Conservation (phyloP, 2,888 invertebrate genomes). For the Rhagonycha lutea region DNA sequence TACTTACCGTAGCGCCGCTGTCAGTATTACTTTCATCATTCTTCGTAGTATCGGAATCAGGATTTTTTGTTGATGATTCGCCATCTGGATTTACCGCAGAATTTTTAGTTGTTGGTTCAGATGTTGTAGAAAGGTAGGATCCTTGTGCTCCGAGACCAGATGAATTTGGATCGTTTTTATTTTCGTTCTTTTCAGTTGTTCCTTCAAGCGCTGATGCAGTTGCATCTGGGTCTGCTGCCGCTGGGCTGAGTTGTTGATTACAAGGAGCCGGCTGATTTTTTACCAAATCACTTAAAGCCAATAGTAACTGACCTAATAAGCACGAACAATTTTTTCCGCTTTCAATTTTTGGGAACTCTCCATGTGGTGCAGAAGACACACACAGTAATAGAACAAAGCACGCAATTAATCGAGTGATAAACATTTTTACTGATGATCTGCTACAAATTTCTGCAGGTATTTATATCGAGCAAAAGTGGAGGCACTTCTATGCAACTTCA, state of each 20-base stretch:
- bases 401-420: not conserved
- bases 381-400: not conserved
- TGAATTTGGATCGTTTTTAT: not conserved
- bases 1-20: not conserved
- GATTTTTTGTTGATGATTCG: not conserved
- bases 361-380: not conserved
- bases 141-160: not conserved
- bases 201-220: not conserved
- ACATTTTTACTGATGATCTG: not conserved
- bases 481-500: not conserved
- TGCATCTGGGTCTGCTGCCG: not conserved
- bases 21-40: not conserved
- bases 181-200: not conserved
- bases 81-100: not conserved
- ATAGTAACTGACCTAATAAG: slow-evolving; percentile 9
- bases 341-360: not conserved
- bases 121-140: not conserved
- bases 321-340: slow-evolving; percentile 2
- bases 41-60: not conserved
- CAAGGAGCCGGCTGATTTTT: slow-evolving; percentile 7
- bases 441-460: not conserved
- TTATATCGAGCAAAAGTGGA: not conserved
- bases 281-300: slow-evolving; percentile 5
- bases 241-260: not conserved
- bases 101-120: not conserved